Evolutionary conservation across 2,113 vertebrate species (phyloP).

Genomic region (Andinoacara biseriatus): DNA sequence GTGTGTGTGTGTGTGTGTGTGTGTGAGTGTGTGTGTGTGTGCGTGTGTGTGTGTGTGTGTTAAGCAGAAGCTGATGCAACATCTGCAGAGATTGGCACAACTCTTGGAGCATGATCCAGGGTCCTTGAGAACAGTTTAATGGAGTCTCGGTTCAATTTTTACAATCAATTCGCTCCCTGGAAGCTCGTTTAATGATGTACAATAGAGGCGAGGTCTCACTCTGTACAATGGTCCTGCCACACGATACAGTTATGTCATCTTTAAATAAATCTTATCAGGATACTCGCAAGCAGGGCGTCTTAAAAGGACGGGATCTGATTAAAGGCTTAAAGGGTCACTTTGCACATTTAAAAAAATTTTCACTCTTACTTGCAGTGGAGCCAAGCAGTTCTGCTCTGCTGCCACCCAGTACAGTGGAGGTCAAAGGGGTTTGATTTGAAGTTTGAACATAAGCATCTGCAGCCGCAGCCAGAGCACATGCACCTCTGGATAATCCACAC

Average conservation of each 20-base stretch:
- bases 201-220: slow-evolving; percentile 12
- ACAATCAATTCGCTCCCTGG: slow-evolving; percentile 14
- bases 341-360: background rate
- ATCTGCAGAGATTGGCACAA: slow-evolving; percentile 19
- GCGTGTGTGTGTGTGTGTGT: too few relatives aligned
- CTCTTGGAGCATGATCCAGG: slow-evolving; percentile 6
- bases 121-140: slow-evolving; percentile 2
- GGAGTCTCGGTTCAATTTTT: slow-evolving; percentile 25
- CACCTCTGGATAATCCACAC: background rate
- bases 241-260: background rate
- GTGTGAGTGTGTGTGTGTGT: too few relatives aligned
- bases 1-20: too few relatives aligned
- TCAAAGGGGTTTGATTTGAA: background rate
- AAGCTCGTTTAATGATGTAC: slow-evolving; percentile 13
- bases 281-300: background rate
- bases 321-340: background rate
- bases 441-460: background rate
- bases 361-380: background rate
- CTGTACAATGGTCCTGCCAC: background rate
- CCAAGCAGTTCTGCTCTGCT: background rate
- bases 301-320: background rate
- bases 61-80: slow-evolving; percentile 23
- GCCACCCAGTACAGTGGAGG: background rate
- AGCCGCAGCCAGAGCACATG: background rate
- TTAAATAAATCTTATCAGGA: background rate